A percentile compares a stretch with the other conserved stretches of the same genome.
phyloP scores from a whole-genome alignment of 2,888 invertebrate species.

The Listrodromus nycthemerus region DNA sequence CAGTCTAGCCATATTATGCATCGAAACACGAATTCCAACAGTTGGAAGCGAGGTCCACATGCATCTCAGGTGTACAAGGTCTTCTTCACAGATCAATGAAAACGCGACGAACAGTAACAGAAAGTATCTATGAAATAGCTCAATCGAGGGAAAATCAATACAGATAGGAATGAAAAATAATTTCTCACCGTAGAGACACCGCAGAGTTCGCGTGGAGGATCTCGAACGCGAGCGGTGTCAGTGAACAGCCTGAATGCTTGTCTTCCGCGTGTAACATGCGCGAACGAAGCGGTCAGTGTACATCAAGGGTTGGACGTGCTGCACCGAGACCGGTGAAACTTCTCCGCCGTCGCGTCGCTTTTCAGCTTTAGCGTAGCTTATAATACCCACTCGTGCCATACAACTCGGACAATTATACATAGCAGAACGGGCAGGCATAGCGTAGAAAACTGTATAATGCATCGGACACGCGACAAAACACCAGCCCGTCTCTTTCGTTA shows the following conservation, averaged over 20 bases:
- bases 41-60: not conserved
- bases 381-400: conserved; percentile 24
- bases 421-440: conserved; percentile 16
- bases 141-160: not conserved
- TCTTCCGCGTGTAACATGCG: conserved; percentile 29
- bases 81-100: not conserved
- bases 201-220: conserved; percentile 5
- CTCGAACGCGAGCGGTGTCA: conserved; percentile 17
- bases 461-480: conserved; percentile 57
- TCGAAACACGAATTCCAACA: not conserved
- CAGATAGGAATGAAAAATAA: not conserved
- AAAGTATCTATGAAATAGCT: not conserved
- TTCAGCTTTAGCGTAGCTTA: conserved; percentile 49
- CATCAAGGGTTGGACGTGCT: conserved; percentile 19
- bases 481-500: conserved; percentile 39
- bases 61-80: not conserved
- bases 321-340: conserved; percentile 31
- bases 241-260: conserved; percentile 42
- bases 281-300: conserved; percentile 21
- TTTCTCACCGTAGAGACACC: not conserved
- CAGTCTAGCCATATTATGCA: not conserved
- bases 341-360: conserved; percentile 37
- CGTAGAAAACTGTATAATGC: conserved; percentile 51
- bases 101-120: not conserved
- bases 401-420: conserved; percentile 1